A percentile compares a stretch with the other conserved stretches of the same genome.
Conservation (phyloP, 1,140 invertebrate genomes). For the Zaprionus ornatus region DNA sequence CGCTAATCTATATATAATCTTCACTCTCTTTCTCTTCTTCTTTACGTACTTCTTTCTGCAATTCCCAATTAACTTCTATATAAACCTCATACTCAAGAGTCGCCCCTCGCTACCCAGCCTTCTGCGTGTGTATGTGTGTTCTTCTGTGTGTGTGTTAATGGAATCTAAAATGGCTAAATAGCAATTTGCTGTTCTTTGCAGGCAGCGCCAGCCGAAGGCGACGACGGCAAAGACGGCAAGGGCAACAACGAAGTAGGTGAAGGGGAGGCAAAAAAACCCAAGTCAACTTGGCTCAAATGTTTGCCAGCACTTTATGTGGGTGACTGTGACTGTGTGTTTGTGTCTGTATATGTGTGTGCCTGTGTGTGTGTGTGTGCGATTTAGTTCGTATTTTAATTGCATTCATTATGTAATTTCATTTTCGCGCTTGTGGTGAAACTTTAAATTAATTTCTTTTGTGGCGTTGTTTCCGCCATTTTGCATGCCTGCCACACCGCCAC, state of each 20-base stretch:
- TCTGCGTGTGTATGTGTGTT: constrained; percentile 19
- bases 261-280: constrained; percentile 29
- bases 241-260: constrained; percentile 46
- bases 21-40: too few species aligned
- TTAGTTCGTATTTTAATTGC: constrained; percentile 72
- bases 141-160: constrained; percentile 63
- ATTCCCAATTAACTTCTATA: background rate
- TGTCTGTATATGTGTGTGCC: constrained; percentile 4
- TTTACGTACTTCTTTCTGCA: background rate
- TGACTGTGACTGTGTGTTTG: background rate
- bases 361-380: constrained; percentile 27
- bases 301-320: constrained; percentile 31
- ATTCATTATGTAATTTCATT: constrained; percentile 81
- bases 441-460: constrained; percentile 82
- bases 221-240: constrained; percentile 33
- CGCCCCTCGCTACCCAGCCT: constrained; percentile 1
- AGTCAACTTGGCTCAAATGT: constrained; percentile 49
- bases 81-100: background rate
- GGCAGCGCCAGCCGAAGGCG: constrained; percentile 53
- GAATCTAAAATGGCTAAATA: constrained; percentile 81
- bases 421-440: constrained; percentile 74
- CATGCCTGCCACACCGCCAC: constrained; percentile 17
- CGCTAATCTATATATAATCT: too few species aligned
- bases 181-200: constrained; percentile 72
- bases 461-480: constrained; percentile 72